These are phyloP conservation scores for Bombus terrestris DNA, from an alignment of 1,140 invertebrate genomes.

Conservation along the genomic window DNA sequence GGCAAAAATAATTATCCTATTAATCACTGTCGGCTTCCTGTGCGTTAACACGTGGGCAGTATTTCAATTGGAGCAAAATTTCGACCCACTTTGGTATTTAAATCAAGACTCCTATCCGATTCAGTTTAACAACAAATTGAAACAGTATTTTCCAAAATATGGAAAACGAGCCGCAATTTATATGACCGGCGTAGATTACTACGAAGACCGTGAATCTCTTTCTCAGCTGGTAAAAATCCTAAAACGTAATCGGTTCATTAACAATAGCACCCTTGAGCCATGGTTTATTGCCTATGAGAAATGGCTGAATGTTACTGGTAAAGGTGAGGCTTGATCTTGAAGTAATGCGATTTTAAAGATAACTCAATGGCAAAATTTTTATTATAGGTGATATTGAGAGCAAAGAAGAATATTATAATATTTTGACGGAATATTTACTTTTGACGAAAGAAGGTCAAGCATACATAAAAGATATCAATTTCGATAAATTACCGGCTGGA, in stretches of 20 bases:
- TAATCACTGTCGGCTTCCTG: constrained; percentile 73
- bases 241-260: constrained; percentile 76
- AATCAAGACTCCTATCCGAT: constrained; percentile 82
- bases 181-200: constrained; percentile 79
- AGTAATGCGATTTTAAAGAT: not conserved
- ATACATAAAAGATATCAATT: constrained; percentile 80
- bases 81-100: constrained; percentile 85
- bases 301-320: constrained; percentile 69
- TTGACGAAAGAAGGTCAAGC: constrained; percentile 77
- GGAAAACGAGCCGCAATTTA: constrained; percentile 83
- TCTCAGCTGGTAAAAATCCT: constrained; percentile 68
- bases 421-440: constrained; percentile 78
- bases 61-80: constrained; percentile 83
- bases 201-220: constrained; percentile 73
- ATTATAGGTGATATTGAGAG: constrained; percentile 68
- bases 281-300: constrained; percentile 77
- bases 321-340: constrained; percentile 62
- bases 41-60: constrained; percentile 80
- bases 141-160: constrained; percentile 82
- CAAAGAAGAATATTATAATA: constrained; percentile 76
- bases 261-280: constrained; percentile 77
- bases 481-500: constrained; percentile 72
- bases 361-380: not conserved
- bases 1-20: constrained; percentile 80
- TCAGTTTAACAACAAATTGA: constrained; percentile 78